Evolutionary conservation across 2,797 vertebrate species (phyloP), one percentile per base, ranked within the genome.

Genomic region (Agapornis canus): DNA sequence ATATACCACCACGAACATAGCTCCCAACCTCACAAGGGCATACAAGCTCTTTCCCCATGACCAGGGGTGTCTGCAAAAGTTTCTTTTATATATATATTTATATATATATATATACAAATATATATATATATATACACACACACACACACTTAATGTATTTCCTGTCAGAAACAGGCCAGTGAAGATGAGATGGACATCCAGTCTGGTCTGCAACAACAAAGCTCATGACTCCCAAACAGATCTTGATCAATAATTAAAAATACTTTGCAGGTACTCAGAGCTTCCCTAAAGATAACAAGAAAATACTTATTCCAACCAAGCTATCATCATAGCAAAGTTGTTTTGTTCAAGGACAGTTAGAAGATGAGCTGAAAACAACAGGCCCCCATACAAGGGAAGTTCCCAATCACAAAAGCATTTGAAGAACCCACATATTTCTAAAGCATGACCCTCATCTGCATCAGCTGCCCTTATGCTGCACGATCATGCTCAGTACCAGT

Each of bases 401-500:
- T 61, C 35, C 25, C 39, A 52, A 1, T 5, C 43, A 57, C 64
- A 71, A 35, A 12, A 83, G 42, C 17, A 31, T 27, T 51, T 22
- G 13, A 12, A 21, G 37, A 72, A 10, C 0, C 0, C 48, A 51
- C 21, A 25, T 61, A 43, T 9, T 81, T 60, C 26, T 10, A 3
- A 57, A 69, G 29, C 4, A 5, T 1, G 19, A 65, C 22, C 37
- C 37, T 40, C 1, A 2, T 2, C 35, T 37, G 6, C 26, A 60
- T 3, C 52, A 35, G 26, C 66, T 43, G 59, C 51, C 35, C 42
- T 54, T 16, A 23, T 2, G 25, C 17, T 52, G 14, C 31, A 49
- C 17, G 3, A 4, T 0, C 8, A 59, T 2, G 5, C 21, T 35
- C 54, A 51, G 51, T 4, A 70, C 31, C 40, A 13, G 29, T 7